Evolutionary conservation across 2,113 vertebrate genomes (phyloP).

Genomic region (Amia ocellicauda): DNA sequence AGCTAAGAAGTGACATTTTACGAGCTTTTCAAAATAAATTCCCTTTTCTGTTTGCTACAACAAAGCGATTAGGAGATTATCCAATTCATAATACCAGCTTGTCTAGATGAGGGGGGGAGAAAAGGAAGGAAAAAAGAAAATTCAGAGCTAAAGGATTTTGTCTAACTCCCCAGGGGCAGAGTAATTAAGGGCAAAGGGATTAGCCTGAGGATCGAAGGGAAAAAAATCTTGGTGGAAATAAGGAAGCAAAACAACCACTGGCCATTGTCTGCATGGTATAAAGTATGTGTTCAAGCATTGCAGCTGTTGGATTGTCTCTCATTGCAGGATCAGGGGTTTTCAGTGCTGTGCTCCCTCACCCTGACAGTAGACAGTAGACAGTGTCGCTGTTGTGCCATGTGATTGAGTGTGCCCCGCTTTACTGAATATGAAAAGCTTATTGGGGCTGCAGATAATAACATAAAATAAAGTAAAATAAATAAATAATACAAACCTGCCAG

Average conservation of each 20-base stretch:
- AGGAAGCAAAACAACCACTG: not conserved
- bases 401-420: not conserved
- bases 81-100: constrained; percentile 30
- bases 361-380: not conserved
- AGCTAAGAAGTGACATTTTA: constrained; percentile 25
- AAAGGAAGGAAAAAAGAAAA: not conserved
- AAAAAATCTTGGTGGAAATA: not conserved
- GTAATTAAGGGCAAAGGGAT: constrained; percentile 35
- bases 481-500: too few species aligned
- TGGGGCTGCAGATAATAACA: too few species aligned
- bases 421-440: not conserved
- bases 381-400: not conserved
- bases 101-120: constrained; percentile 21
- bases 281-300: not conserved
- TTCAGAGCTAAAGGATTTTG: constrained; percentile 18
- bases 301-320: not conserved
- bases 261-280: not conserved
- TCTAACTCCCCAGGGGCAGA: constrained; percentile 22
- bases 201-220: constrained; percentile 12
- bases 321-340: not conserved
- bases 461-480: too few species aligned
- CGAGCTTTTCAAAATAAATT: constrained; percentile 30
- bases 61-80: constrained; percentile 43
- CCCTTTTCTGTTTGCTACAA: constrained; percentile 24
- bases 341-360: not conserved